Conservation (phyloP, 2,113 vertebrate genomes). For the Empidonax traillii region DNA sequence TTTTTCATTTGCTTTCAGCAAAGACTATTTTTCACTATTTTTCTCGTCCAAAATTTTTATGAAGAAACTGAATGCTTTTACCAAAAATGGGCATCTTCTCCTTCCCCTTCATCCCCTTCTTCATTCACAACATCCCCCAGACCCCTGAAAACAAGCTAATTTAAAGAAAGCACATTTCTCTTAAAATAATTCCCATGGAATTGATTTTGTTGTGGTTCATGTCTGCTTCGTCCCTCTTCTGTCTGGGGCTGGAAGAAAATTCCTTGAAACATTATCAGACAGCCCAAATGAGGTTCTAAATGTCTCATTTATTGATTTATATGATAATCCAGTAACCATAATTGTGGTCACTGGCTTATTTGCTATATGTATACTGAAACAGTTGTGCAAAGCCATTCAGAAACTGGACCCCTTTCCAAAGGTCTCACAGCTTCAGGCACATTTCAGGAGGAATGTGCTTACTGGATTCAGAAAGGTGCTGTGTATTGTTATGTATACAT, state of each 20-base stretch:
- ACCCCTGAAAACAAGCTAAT: not conserved
- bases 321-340: not conserved
- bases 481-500: not conserved
- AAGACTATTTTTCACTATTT: constrained; percentile 5
- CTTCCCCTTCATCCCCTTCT: constrained; percentile 1
- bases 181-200: constrained; percentile 20
- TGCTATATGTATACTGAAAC: not conserved
- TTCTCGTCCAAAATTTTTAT: constrained; percentile 15
- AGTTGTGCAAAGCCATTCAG: not conserved
- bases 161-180: constrained; percentile 30
- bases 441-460: not conserved
- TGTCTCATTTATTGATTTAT: constrained; percentile 18
- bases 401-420: not conserved
- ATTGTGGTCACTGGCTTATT: not conserved
- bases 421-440: not conserved
- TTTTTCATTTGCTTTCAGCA: constrained; percentile 28
- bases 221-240: constrained; percentile 15
- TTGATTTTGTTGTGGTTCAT: constrained; percentile 37
- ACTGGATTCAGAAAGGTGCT: not conserved
- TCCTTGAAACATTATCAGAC: constrained; percentile 2
- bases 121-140: not conserved
- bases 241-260: constrained; percentile 8
- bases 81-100: constrained; percentile 52
- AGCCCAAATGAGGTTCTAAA: constrained; percentile 20
- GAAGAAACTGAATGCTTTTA: constrained; percentile 40